Percentiles rank a stretch among this genome's conserved stretches.
phyloP scores from a whole-genome alignment of 2,888 invertebrate species.

The Diplazon laetatorius region DNA sequence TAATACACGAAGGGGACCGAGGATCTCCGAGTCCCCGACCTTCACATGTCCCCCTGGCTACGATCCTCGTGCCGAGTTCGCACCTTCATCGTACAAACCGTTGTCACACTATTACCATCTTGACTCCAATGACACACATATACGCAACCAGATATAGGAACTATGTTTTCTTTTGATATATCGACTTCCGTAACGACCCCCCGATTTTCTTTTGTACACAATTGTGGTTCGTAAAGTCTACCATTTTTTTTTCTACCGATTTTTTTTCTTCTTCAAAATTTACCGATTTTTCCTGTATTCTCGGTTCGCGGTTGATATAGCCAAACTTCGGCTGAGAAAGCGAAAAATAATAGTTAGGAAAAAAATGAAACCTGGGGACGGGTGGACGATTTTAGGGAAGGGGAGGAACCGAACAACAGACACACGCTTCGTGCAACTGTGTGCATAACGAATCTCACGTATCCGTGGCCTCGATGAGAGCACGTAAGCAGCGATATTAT shows the following conservation, averaged over 20 bases:
- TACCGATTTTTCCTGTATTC: conserved; percentile 42
- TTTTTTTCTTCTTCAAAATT: conserved; percentile 31
- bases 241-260: background rate
- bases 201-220: too few species aligned
- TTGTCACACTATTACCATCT: conserved; percentile 64
- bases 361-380: conserved; percentile 34
- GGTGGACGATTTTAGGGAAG: conserved; percentile 47
- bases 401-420: conserved; percentile 54
- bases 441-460: too few species aligned
- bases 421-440: conserved; percentile 25
- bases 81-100: conserved; percentile 60
- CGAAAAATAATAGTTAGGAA: too few species aligned
- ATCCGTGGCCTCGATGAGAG: conserved; percentile 48
- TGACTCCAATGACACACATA: conserved; percentile 54
- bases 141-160: too few species aligned
- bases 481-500: conserved; percentile 61
- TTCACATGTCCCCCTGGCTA: conserved; percentile 39
- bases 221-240: too few species aligned
- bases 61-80: conserved; percentile 54
- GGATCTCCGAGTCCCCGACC: conserved; percentile 31
- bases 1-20: conserved; percentile 37
- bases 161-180: too few species aligned
- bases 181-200: too few species aligned
- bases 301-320: conserved; percentile 28
- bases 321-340: conserved; percentile 21